Evolutionary conservation across 1,140 invertebrate genomes (phyloP), one percentile per base, ranked within the genome.

Genomic region (Conus ventricosus): DNA sequence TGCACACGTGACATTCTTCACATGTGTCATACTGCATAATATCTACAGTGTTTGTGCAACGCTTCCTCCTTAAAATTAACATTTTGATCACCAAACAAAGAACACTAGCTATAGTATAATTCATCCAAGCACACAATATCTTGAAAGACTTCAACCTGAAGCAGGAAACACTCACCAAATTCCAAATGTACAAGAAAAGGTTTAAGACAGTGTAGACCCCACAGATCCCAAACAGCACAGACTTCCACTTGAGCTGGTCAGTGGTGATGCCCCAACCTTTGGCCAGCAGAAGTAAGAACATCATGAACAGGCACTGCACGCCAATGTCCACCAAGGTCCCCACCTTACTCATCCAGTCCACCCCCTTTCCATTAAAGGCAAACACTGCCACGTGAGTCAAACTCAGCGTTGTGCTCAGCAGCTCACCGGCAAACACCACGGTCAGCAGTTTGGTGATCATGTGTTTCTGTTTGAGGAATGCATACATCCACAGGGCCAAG

Each of bases 241-340:
- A 97, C 95, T 97, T 98, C 96, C 97, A 97, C 89, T 97, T 97
- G 71, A 99, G 96, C 95, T 98, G 97, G 92, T 98, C 96, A 91
- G 97, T 96, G 39, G 98, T 99, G 11, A 99, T 98, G 20, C 98
- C 98, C 98, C 98, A 99, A 54, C 99, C 99, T 96, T 99, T 99
- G 60, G 98, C 98, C 87, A 99, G 95, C 83, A 99, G 95, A 80
- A 99, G 95, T 63, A 99, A 96, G n/a, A 99, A 96, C 89, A 99
- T 96, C 97, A 99, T 99, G 93, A 99, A 99, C 13, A 98, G 96
- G 87, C 98, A 98, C 97, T 98, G 96, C 89, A 98, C 98, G 89
- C 98, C 95, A 90, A 98, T 98, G 95, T 98, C 98, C 91, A 99
- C 96, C 91, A 99, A 97, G 96, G 99, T 98, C 60, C 98, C 98